These are phyloP conservation scores for Bellardia pandia DNA, from an alignment of 2,888 invertebrate species.

Conservation along the genomic window DNA sequence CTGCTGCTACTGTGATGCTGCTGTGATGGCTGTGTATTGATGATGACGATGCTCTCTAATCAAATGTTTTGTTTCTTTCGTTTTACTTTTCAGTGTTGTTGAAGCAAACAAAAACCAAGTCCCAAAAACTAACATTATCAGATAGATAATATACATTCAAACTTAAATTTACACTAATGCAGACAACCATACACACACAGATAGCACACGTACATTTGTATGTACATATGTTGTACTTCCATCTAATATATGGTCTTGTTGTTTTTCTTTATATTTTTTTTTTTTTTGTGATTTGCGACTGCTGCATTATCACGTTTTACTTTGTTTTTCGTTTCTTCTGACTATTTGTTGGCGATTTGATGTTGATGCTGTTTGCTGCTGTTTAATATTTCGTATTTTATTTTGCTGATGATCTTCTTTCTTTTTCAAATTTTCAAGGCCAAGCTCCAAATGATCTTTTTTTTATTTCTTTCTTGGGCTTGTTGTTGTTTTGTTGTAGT, in stretches of 20 bases:
- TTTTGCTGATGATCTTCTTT: constrained; percentile 65
- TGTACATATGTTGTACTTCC: neutral
- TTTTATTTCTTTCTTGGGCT: constrained; percentile 46
- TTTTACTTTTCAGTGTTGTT: neutral
- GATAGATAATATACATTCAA: constrained; percentile 29
- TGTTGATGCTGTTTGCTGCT: constrained; percentile 60
- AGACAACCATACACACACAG: neutral
- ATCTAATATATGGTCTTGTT: constrained; percentile 18
- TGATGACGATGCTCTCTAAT: constrained; percentile 15
- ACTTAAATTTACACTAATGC: constrained; percentile 35
- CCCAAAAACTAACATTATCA: constrained; percentile 48
- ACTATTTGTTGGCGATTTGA: constrained; percentile 25
- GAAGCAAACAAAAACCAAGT: constrained; percentile 25
- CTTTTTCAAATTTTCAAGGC: constrained; percentile 69
- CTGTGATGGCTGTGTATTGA: constrained; percentile 15
- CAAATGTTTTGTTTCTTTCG: constrained; percentile 17
- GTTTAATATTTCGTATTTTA: constrained; percentile 40
- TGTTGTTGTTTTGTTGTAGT: constrained; percentile 38
- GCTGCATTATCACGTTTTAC: constrained; percentile 71
- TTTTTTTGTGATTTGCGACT: constrained; percentile 40
- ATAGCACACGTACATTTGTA: neutral
- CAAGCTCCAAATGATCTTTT: constrained; percentile 68
- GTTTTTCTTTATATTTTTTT: neutral
- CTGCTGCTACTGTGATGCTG: constrained; percentile 2
- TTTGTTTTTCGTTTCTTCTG: constrained; percentile 32